Evolutionary conservation across 2,797 vertebrate genomes (phyloP).

Genomic region (Malurus splendens): DNA sequence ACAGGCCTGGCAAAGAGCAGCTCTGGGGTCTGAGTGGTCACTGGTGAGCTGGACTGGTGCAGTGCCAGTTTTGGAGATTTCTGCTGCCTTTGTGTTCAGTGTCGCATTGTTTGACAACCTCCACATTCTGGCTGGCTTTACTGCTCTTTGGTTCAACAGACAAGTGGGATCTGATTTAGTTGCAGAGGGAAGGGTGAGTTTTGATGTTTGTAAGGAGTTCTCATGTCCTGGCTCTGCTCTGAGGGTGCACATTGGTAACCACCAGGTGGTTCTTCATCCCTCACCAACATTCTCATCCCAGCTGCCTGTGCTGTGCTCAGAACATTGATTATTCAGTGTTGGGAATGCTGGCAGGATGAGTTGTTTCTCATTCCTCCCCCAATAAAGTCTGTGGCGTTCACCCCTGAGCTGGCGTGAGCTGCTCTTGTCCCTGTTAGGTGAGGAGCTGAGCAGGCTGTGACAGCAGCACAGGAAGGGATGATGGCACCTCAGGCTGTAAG

Average conservation of each 20-base stretch:
- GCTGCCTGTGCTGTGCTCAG: not conserved
- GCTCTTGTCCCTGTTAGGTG: not conserved
- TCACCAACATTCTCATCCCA: fast-evolving
- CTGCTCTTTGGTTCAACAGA: not conserved
- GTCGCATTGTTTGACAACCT: not conserved
- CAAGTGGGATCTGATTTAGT: not conserved
- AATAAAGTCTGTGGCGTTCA: not conserved
- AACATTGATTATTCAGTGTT: not conserved
- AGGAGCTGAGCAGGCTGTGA: not conserved
- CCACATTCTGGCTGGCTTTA: not conserved
- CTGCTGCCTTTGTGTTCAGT: not conserved
- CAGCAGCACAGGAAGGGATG: not conserved
- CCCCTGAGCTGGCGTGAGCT: not conserved
- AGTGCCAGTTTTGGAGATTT: not conserved
- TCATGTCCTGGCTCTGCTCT: fast-evolving
- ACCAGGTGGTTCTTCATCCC: not conserved
- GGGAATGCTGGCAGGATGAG: not conserved
- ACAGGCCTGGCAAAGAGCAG: not conserved
- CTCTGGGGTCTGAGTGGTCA: fast-evolving
- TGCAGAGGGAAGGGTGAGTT: not conserved
- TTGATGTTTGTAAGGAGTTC: not conserved
- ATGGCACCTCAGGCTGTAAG: not conserved
- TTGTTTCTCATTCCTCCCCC: not conserved
- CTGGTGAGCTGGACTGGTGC: not conserved
- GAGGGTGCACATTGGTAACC: not conserved